A percentile compares a stretch with the other conserved stretches of the same genome.
These are phyloP conservation scores for Buphagus erythrorhynchus DNA, from an alignment of 2,797 vertebrate species.

Conservation along the genomic window DNA sequence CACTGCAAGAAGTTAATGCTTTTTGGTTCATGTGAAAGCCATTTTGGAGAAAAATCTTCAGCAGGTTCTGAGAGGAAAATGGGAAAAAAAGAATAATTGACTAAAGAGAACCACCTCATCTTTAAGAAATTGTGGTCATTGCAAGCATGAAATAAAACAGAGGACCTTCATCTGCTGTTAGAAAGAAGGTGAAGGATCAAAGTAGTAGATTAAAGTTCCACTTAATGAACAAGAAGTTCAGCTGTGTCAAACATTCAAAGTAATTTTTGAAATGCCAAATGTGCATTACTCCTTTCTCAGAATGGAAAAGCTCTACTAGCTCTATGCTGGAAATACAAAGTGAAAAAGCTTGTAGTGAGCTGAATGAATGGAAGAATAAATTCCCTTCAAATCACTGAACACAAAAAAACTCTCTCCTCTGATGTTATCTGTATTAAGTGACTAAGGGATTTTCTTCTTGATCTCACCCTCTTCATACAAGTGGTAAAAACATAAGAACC, in stretches of 20 bases:
- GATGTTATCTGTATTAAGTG: constrained; percentile 12
- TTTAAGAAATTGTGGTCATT: constrained; percentile 16
- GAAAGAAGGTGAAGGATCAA: constrained; percentile 6
- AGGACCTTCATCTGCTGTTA: background rate
- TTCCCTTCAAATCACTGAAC: constrained; percentile 17
- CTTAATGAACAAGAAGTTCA: constrained; percentile 46
- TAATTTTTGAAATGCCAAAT: constrained; percentile 32
- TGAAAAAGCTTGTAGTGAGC: background rate
- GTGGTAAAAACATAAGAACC: constrained; percentile 8
- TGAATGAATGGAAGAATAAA: constrained; percentile 17
- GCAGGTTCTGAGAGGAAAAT: background rate
- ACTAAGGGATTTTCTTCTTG: constrained; percentile 27
- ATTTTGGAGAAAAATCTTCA: background rate
- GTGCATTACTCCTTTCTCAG: background rate
- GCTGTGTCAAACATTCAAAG: constrained; percentile 33
- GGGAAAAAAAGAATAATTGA: background rate
- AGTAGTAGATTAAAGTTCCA: constrained; percentile 11
- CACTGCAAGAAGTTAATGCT: background rate
- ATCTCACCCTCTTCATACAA: constrained; percentile 22
- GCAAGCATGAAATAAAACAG: constrained; percentile 7
- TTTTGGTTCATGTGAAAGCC: background rate
- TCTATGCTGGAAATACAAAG: background rate
- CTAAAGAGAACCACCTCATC: background rate
- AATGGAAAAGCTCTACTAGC: background rate
- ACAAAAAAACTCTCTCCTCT: background rate